Evolutionary conservation across 2,113 vertebrate species (phyloP).

Genomic region (Lampris megalopsis): DNA sequence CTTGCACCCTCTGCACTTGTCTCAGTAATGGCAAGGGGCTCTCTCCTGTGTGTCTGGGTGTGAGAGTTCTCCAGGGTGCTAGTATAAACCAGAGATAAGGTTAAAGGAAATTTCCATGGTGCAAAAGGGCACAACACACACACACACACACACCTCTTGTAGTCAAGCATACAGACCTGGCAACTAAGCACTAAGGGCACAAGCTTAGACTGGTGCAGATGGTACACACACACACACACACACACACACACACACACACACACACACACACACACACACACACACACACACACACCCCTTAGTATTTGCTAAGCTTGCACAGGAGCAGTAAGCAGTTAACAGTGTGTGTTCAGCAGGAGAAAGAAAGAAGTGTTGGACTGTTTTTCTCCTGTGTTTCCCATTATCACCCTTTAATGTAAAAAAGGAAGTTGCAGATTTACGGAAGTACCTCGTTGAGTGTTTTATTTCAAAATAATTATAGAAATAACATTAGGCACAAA

Average conservation of each 20-base stretch:
- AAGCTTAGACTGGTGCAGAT: conserved; percentile 55
- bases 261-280: background rate
- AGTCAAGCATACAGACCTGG: conserved; percentile 47
- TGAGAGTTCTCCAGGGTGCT: conserved; percentile 40
- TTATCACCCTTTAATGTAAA: too few species aligned
- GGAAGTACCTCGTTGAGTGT: too few species aligned
- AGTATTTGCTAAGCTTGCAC: too few species aligned
- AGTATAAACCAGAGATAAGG: conserved; percentile 57
- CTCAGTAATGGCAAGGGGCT: too few species aligned
- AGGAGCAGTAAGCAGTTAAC: too few species aligned
- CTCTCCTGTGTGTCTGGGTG: conserved; percentile 2
- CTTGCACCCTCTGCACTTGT: too few species aligned
- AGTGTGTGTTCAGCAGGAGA: too few species aligned
- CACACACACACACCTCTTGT: conserved; percentile 4
- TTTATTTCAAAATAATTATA: too few species aligned
- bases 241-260: conserved; percentile 19
- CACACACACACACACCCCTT: too few species aligned
- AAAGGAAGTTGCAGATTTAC: too few species aligned
- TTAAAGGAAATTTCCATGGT: conserved; percentile 68
- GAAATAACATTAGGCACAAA: background rate
- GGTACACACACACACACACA: conserved; percentile 28
- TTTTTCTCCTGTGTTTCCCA: too few species aligned
- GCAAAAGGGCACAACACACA: background rate
- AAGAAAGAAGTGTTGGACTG: too few species aligned
- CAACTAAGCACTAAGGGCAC: conserved; percentile 60